These are phyloP conservation scores for Yponomeuta plumbellus DNA, from an alignment of 2,888 invertebrate genomes.

Conservation along the genomic window DNA sequence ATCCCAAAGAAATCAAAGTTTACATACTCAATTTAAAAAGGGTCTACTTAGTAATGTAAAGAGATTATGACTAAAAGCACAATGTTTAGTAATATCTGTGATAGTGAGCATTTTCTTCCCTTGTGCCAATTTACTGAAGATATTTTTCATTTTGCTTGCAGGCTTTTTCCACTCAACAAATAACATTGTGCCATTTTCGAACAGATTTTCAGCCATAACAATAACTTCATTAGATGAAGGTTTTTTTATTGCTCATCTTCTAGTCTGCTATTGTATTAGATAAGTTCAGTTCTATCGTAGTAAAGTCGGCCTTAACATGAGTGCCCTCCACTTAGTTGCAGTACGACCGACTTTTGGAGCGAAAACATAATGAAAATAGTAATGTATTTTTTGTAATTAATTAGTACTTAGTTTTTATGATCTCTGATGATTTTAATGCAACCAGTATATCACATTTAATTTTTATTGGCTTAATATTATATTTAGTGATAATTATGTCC, in stretches of 20 bases:
- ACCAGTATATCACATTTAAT: neutral
- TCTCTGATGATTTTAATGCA: constrained; percentile 9
- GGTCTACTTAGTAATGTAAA: neutral
- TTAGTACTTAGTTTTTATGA: constrained; percentile 15
- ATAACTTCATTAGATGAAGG: constrained; percentile 44
- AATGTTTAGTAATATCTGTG: constrained; percentile 54
- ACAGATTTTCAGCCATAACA: constrained; percentile 47
- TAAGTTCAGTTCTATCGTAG: neutral
- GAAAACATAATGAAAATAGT: neutral
- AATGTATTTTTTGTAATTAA: constrained; percentile 10
- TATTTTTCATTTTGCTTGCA: neutral
- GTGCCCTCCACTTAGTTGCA: too few relatives aligned
- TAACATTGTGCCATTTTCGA: constrained; percentile 13
- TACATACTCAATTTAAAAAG: neutral
- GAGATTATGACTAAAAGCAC: constrained; percentile 12
- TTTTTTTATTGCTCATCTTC: constrained; percentile 70
- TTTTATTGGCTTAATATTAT: constrained; percentile 27
- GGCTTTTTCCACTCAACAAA: neutral
- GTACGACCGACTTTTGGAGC: too few relatives aligned
- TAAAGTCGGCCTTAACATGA: too few relatives aligned
- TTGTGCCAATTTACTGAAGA: constrained; percentile 37
- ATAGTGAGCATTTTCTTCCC: constrained; percentile 46
- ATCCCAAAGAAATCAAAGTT: neutral
- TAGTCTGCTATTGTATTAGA: constrained; percentile 58
- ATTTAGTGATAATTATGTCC: neutral